Evolutionary conservation across 2,797 vertebrate genomes (phyloP).

Genomic region (Carapus acus): DNA sequence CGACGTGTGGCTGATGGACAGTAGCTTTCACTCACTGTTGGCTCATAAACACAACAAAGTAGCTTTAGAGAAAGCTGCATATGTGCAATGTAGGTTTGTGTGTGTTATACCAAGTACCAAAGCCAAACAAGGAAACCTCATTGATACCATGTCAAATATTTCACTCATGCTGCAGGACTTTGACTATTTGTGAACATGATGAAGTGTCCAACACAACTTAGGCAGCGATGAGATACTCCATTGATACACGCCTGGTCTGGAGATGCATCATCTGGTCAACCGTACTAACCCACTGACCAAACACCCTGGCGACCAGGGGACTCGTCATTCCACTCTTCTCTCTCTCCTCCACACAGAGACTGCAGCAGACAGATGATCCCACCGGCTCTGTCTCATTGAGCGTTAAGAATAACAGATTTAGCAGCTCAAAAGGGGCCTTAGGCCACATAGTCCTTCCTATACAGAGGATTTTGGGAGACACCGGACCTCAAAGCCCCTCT

Average conservation of each 20-base stretch:
- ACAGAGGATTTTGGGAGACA: constrained; percentile 38
- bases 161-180: too few species aligned
- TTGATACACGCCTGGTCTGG: neutral
- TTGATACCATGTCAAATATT: too few species aligned
- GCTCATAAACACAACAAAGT: neutral
- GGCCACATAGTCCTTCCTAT: constrained; percentile 33
- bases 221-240: too few species aligned
- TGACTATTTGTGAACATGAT: too few species aligned
- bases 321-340: constrained; percentile 2
- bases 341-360: constrained; percentile 2
- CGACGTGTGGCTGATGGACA: constrained; percentile 11
- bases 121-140: too few species aligned
- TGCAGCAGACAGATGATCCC: constrained; percentile 24
- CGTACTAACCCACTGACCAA: constrained; percentile 34
- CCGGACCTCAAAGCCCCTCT: constrained; percentile 6
- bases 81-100: too few species aligned
- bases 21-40: constrained; percentile 18
- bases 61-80: neutral
- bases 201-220: too few species aligned
- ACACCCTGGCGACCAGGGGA: constrained; percentile 32
- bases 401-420: constrained; percentile 52
- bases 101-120: too few species aligned
- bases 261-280: constrained; percentile 29
- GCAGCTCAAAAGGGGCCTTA: constrained; percentile 23
- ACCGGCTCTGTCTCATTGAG: constrained; percentile 18